Evolutionary conservation across 2,888 invertebrate species (phyloP), one percentile per base, ranked within the genome.

Genomic region (Rhyacophila evoluta): DNA sequence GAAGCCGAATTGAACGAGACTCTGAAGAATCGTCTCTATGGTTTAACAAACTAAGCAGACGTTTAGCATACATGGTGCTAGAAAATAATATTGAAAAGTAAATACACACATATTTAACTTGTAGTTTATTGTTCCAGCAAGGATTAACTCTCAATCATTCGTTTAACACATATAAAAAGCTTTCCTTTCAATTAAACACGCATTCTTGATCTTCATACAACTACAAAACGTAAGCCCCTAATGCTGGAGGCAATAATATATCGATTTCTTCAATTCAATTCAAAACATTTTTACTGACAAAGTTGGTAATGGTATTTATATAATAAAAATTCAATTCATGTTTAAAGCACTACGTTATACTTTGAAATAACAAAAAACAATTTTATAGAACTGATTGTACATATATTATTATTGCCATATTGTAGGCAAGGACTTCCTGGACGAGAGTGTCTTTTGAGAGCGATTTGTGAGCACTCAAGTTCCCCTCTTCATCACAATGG

Each of bases 381-480:
- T 33, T 33, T 33, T 55, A 55, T 15, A 19, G 10, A 25, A 55
- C 12, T 12, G 0, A 19, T 33, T 2, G 1, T 39, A 5, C 15
- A 39, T 39, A 4, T 12, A 55, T 55, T 55, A 2, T 0, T 55
- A 8, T 2, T 8, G 2, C 10, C 2, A 19, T 11, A 12, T 74
- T 86, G 72, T 86, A 93, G 93, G 79, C 87, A 91, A 81, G 91
- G 92, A 27, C 92, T 91, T 84, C 86, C 89, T 78, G 93, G 93
- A 4, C 89, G 88, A 71, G 86, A 87, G 33, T 94, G 94, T 85
- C 87, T 94, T 79, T 87, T 93, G 81, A 88, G 93, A 82, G 89
- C 91, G 71, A 93, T 94, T 84, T 94, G 94, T 84, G 94, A 94
- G 85, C 90, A 91, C 78, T 89, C 92, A 72, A 88, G 88, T 70